phyloP scores from a whole-genome alignment of 2,797 vertebrate genomes.

The Anas acuta region DNA sequence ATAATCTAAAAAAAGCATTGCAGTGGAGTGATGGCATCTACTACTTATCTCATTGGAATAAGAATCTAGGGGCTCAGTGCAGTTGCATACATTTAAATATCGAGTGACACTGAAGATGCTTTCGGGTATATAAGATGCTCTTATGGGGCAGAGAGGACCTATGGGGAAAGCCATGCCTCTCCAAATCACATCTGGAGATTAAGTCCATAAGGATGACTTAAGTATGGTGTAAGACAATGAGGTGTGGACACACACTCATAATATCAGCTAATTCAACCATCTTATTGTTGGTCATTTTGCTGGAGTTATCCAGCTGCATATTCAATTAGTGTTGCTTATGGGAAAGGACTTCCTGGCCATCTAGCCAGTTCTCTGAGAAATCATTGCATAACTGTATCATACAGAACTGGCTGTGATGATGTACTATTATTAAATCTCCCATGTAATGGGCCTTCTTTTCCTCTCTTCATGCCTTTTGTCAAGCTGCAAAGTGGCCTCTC shows the following conservation, averaged over 20 bases:
- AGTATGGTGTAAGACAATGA: background rate
- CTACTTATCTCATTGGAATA: background rate
- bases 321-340: background rate
- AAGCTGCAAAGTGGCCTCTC: background rate
- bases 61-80: background rate
- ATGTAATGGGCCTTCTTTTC: background rate
- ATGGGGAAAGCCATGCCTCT: background rate
- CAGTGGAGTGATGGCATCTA: background rate
- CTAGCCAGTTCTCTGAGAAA: background rate
- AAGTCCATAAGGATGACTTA: background rate
- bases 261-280: background rate
- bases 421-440: background rate
- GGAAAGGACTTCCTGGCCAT: background rate
- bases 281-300: background rate
- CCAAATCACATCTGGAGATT: background rate
- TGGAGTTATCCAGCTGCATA: background rate
- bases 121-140: background rate
- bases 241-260: background rate
- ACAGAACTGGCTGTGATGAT: background rate
- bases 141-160: background rate
- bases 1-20: background rate
- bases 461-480: background rate
- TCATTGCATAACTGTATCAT: background rate
- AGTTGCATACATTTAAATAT: background rate
- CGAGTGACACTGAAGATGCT: background rate